Conservation (phyloP, 2,797 vertebrate species). For the Toxotes lorentzi region DNA sequence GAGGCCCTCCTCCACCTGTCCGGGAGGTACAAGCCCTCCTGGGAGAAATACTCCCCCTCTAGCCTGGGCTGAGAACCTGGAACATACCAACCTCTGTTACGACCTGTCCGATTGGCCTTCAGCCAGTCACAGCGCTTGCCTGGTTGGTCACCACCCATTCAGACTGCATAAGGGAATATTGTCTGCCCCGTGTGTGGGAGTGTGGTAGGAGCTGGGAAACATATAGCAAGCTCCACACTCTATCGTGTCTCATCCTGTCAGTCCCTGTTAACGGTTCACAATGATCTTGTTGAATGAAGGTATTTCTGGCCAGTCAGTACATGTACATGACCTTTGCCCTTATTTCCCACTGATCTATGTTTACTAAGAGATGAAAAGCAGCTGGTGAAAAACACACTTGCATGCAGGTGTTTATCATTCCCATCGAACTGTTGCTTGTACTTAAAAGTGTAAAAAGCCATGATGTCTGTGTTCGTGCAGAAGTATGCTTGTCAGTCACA, state of each 20-base stretch:
- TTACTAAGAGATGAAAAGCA: not conserved
- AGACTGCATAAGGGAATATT: conserved; percentile 58
- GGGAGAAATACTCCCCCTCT: conserved; percentile 33
- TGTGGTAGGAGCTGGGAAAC: conserved; percentile 33
- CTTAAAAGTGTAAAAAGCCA: not conserved
- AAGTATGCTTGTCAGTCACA: not conserved
- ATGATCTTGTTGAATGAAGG: not conserved
- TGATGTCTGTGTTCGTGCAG: not conserved
- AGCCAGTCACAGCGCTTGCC: conserved; percentile 71
- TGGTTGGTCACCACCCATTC: conserved; percentile 68
- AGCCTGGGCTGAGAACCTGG: conserved; percentile 50
- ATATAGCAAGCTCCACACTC: conserved; percentile 40
- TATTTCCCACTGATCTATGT: not conserved
- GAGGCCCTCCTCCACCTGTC: conserved; percentile 54
- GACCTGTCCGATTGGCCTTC: conserved; percentile 68
- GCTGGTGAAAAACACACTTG: not conserved
- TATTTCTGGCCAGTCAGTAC: not conserved
- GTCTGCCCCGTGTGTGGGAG: conserved; percentile 54
- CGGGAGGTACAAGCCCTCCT: conserved; percentile 28
- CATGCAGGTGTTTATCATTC: not conserved
- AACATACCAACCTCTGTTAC: conserved; percentile 76
- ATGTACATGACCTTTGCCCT: not conserved
- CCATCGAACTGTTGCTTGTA: not conserved
- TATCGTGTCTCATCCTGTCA: conserved; percentile 4
- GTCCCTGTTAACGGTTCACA: accelerated